Evolutionary conservation across 2,888 invertebrate species (phyloP), one percentile per base, ranked within the genome.

Genomic region (Drosophila anceps): DNA sequence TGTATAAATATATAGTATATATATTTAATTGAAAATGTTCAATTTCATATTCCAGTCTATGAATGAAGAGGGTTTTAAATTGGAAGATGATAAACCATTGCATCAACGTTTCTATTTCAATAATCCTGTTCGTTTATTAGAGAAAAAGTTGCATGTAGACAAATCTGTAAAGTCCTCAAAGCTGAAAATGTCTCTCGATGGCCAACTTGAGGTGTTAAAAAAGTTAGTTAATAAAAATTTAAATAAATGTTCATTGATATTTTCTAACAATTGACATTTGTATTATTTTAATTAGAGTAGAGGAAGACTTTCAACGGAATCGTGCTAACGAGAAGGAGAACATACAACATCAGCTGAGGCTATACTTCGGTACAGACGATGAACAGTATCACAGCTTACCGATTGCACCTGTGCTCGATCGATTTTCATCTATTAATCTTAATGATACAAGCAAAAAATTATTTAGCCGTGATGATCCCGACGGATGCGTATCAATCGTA

Each of bases 291-390:
- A 76, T 57, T 73, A 81, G 96, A 90, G 97, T 97, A 5, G 97
- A 97, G 91, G 97, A 97, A 91, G 97, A 97, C 92, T 97, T 97
- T 92, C 97, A 97, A 92, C 94, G 95, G 76, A 97, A 97, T 92
- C 94, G 97, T 48, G 97, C 96, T 41, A 93, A 95, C 74, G 96
- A 96, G 92, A 96, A 96, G 91, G 96, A 96, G 0, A 95, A 93
- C 77, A 96, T 97, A 73, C 93, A 96, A 33, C 96, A 97, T 81
- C 97, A 97, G 91, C 92, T 97, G 77, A 93, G 96, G 50, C 93
- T 96, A 1, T 84, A 87, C 60, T 86, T 79, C 62, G 79, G 76
- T 4, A 44, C 60, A 18, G 82, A 76, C 18, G 95, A 95, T 24
- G 94, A 94, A 51, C 92, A 93, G 44, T 94, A 94, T 91, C 93